These are phyloP conservation scores for Limonius californicus DNA, from an alignment of 1,140 invertebrate species.

Conservation along the genomic window DNA sequence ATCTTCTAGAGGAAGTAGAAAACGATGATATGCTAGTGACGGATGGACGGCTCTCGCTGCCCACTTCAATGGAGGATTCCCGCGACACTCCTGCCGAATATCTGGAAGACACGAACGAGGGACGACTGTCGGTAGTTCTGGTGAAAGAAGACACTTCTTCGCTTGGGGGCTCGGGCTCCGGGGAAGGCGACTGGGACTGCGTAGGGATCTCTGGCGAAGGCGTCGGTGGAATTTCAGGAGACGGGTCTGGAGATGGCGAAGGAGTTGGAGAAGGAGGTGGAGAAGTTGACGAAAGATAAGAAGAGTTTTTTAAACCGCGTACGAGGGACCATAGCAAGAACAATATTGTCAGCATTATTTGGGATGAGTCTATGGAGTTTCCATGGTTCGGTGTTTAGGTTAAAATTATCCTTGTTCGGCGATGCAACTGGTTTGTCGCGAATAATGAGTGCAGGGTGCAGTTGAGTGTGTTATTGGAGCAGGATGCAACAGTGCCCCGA, in stretches of 20 bases:
- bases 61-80: slow-evolving; percentile 44
- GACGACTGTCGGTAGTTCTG: slow-evolving; percentile 34
- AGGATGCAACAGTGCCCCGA: slow-evolving; percentile 21
- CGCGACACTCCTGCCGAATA: slow-evolving; percentile 41
- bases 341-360: slow-evolving; percentile 48
- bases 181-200: slow-evolving; percentile 29
- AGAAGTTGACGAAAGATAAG: slow-evolving; percentile 6
- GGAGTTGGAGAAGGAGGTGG: neutral
- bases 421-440: neutral
- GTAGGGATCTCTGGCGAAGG: slow-evolving; percentile 21
- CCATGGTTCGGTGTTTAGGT: neutral
- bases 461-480: slow-evolving; percentile 23
- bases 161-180: slow-evolving; percentile 39
- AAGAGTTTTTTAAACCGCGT: slow-evolving; percentile 40
- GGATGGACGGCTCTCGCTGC: slow-evolving; percentile 42
- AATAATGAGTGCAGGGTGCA: slow-evolving; percentile 7
- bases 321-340: slow-evolving; percentile 49
- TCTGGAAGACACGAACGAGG: slow-evolving; percentile 24
- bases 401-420: neutral
- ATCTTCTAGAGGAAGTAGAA: slow-evolving; percentile 38
- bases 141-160: slow-evolving; percentile 38
- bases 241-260: neutral
- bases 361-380: neutral
- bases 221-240: slow-evolving; percentile 15
- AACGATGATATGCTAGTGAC: slow-evolving; percentile 45